Conservation (phyloP, 2,888 invertebrate genomes). For the Agriopis marginaria region DNA sequence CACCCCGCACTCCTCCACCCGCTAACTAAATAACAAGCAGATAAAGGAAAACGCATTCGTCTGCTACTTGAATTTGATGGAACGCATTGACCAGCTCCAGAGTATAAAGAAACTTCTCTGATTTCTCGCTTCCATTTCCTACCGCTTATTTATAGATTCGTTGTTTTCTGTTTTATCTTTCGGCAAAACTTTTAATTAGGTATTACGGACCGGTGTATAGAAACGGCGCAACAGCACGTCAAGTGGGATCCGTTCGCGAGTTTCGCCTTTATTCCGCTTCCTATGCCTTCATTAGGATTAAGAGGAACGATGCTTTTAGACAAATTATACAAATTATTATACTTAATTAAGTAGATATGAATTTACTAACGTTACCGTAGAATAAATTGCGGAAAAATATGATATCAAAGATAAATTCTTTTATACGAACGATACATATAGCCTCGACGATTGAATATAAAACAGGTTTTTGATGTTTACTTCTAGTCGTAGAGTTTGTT, state of each 20-base stretch:
- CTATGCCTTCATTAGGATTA: conserved; percentile 30
- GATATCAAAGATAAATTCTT: conserved; percentile 49
- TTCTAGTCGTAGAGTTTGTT: conserved; percentile 48
- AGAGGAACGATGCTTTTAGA: conserved; percentile 29
- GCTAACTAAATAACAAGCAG: conserved; percentile 70
- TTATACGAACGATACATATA: conserved; percentile 30
- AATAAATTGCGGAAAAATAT: conserved; percentile 46
- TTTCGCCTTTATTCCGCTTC: conserved; percentile 30
- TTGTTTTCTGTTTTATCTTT: conserved; percentile 49
- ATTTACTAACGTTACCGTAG: conserved; percentile 29
- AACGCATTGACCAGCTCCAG: conserved; percentile 50
- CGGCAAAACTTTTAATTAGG: conserved; percentile 57
- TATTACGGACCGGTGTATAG: conserved; percentile 38
- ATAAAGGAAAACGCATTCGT: conserved; percentile 67
- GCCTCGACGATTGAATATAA: conserved; percentile 50
- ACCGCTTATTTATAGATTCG: conserved; percentile 34
- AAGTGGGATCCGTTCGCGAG: conserved; percentile 35
- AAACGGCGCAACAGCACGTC: conserved; percentile 33
- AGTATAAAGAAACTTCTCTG: conserved; percentile 29
- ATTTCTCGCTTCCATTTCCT: conserved; percentile 42
- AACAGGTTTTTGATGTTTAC: conserved; percentile 54
- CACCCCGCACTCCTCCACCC: conserved; percentile 45
- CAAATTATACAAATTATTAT: no score
- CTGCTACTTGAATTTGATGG: conserved; percentile 61
- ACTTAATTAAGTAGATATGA: conserved; percentile 23